Conservation (phyloP, 2,888 invertebrate genomes). For the Papilio elwesi region DNA sequence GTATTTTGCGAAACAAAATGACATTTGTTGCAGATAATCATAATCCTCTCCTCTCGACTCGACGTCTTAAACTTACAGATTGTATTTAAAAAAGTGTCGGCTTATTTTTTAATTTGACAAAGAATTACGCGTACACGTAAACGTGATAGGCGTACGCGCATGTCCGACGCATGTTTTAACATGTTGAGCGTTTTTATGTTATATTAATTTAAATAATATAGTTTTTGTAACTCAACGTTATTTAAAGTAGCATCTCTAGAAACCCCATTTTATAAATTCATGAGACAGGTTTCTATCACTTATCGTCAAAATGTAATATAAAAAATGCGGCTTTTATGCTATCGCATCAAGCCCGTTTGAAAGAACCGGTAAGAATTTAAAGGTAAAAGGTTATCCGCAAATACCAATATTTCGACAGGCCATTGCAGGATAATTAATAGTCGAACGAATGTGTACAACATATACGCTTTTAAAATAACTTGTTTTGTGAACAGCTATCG, state of each 20-base stretch:
- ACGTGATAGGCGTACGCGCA: too few species aligned
- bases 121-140: too few species aligned
- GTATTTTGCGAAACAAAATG: too few species aligned
- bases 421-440: constrained; percentile 36
- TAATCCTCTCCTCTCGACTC: too few species aligned
- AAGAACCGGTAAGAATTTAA: constrained; percentile 72
- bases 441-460: constrained; percentile 43
- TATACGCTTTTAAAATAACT: constrained; percentile 36
- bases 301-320: constrained; percentile 59
- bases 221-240: constrained; percentile 7
- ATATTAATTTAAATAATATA: not conserved
- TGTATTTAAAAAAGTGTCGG: too few species aligned
- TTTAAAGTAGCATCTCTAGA: constrained; percentile 27
- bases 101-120: too few species aligned
- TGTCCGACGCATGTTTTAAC: too few species aligned
- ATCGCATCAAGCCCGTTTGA: constrained; percentile 59
- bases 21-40: too few species aligned
- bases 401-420: constrained; percentile 57
- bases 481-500: not conserved
- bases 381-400: constrained; percentile 73
- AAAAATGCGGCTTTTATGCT: constrained; percentile 65
- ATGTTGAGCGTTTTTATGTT: not conserved
- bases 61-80: too few species aligned
- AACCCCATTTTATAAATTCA: constrained; percentile 42
- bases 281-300: constrained; percentile 67